phyloP scores from a whole-genome alignment of 2,113 vertebrate genomes.

The Myotis davidii region DNA sequence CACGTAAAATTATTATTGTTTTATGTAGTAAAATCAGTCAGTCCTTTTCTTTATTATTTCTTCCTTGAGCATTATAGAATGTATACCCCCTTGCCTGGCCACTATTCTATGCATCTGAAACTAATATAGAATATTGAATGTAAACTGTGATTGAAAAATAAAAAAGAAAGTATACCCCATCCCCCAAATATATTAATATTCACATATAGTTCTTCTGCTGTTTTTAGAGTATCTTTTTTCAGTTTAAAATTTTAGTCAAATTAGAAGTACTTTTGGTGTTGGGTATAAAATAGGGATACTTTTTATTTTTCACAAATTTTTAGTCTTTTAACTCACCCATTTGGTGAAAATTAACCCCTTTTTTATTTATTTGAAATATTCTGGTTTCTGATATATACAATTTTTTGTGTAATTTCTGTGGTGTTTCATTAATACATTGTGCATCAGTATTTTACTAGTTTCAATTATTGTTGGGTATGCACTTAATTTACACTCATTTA shows the following conservation, averaged over 20 bases:
- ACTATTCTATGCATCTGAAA: neutral
- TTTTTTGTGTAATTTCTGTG: neutral
- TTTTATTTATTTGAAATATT: constrained; percentile 9
- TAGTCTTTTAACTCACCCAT: neutral
- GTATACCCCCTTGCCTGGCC: neutral
- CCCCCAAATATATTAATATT: neutral
- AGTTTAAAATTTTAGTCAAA: constrained; percentile 29
- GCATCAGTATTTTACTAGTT: neutral
- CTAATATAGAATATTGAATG: neutral
- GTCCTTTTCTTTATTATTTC: constrained; percentile 12
- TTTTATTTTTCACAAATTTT: neutral
- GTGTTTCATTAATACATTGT: constrained; percentile 4
- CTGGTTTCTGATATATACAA: neutral
- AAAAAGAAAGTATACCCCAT: neutral
- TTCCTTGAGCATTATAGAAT: constrained; percentile 11
- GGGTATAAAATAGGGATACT: neutral
- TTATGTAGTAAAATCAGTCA: constrained; percentile 36
- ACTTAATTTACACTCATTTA: neutral
- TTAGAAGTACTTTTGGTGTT: neutral
- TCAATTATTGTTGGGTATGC: neutral
- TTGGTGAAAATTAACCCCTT: neutral
- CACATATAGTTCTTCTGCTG: neutral
- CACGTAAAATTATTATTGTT: neutral
- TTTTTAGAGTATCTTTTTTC: neutral
- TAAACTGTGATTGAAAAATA: neutral